These are phyloP conservation scores for Nesidiocoris tenuis DNA, from an alignment of 2,888 invertebrate species.

Conservation along the genomic window DNA sequence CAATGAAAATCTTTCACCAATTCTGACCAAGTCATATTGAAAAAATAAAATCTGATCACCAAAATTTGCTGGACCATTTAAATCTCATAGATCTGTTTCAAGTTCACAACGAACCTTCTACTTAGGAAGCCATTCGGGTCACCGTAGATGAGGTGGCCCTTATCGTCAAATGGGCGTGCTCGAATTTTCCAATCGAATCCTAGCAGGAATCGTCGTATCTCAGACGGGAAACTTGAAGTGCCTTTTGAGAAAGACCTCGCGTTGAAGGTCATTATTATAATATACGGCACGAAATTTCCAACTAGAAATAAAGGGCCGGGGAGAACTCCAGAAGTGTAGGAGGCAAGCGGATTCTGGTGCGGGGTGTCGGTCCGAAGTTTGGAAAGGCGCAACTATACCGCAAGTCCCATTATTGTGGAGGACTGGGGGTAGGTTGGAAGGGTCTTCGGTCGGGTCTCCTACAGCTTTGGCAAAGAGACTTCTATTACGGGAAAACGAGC, in stretches of 20 bases:
- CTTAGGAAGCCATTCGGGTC: too few species aligned
- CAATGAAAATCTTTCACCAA: too few species aligned
- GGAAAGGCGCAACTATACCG: conserved; percentile 15
- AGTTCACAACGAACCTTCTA: too few species aligned
- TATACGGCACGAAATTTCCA: not conserved
- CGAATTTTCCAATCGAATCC: too few species aligned
- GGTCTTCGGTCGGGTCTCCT: not conserved
- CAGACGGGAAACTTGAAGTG: not conserved
- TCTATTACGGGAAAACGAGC: not conserved
- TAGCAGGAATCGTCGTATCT: too few species aligned
- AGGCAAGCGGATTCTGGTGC: not conserved
- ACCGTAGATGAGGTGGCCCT: too few species aligned
- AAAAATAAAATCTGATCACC: too few species aligned
- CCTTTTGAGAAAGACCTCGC: not conserved
- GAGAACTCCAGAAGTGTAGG: not conserved
- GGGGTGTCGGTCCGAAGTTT: conserved; percentile 9
- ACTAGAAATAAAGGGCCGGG: not conserved
- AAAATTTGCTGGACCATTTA: too few species aligned
- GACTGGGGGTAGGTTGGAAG: not conserved
- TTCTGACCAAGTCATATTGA: too few species aligned
- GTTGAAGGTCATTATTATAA: not conserved
- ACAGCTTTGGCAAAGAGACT: not conserved
- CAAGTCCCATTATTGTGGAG: conserved; percentile 32
- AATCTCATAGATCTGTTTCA: too few species aligned
- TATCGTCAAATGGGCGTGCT: too few species aligned